Conservation (phyloP, 2,888 invertebrate species). For the Eurytoma californica region DNA sequence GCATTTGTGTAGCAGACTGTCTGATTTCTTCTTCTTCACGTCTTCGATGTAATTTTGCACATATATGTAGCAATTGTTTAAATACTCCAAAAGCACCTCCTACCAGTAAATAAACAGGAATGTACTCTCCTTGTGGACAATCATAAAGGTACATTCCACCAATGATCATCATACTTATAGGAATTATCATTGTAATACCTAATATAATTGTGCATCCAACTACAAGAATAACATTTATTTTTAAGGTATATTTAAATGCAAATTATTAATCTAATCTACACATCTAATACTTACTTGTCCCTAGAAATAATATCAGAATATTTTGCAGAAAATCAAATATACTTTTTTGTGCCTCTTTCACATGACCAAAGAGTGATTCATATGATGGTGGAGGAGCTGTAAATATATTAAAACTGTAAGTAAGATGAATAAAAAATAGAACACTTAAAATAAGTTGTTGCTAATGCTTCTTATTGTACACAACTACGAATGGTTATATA, state of each 20-base stretch:
- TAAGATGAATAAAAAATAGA: no score
- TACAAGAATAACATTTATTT: conserved; percentile 69
- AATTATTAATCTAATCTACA: neutral
- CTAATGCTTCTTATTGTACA: no score
- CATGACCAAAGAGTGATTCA: conserved; percentile 81
- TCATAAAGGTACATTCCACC: conserved; percentile 81
- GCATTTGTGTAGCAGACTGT: conserved; percentile 77
- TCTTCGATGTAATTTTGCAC: conserved; percentile 77
- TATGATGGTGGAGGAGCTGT: conserved; percentile 82
- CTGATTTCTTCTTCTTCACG: conserved; percentile 77
- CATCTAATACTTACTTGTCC: conserved; percentile 78
- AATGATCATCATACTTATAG: conserved; percentile 82
- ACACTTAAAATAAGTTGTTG: no score
- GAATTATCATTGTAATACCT: conserved; percentile 80
- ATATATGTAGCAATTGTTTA: conserved; percentile 79
- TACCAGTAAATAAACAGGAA: conserved; percentile 83
- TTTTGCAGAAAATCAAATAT: conserved; percentile 80
- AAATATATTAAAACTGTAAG: conserved; percentile 53
- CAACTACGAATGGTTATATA: no score
- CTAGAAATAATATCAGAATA: conserved; percentile 78
- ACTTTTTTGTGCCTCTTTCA: conserved; percentile 79
- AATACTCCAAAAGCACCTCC: conserved; percentile 81
- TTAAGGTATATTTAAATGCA: neutral
- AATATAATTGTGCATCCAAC: conserved; percentile 82
- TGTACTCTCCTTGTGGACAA: conserved; percentile 81